A percentile compares a stretch with the other conserved stretches of the same genome.
Evolutionary conservation across 2,113 vertebrate species (phyloP).

Genomic region (Rhinoptilus africanus): DNA sequence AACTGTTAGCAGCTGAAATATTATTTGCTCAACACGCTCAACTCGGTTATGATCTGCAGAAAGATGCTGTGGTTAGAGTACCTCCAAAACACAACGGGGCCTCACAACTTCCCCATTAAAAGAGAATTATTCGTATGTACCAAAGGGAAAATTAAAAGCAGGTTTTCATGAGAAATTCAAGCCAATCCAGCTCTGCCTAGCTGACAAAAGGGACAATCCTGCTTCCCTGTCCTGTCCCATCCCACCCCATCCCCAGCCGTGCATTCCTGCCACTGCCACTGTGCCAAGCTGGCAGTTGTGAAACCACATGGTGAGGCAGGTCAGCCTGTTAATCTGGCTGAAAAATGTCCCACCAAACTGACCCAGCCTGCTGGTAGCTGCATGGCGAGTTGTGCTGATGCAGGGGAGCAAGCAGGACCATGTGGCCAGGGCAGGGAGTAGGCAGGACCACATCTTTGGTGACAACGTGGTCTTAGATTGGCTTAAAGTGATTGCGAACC

Average conservation of each 20-base stretch:
- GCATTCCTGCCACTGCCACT: not conserved
- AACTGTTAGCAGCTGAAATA: slow-evolving; percentile 60
- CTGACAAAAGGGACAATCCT: not conserved
- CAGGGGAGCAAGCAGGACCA: not conserved
- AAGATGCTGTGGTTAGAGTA: slow-evolving; percentile 21
- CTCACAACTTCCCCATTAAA: not conserved
- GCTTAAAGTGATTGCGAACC: not conserved
- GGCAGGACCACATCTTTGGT: not conserved
- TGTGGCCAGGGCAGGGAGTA: not conserved
- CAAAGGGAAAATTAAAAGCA: slow-evolving; percentile 38
- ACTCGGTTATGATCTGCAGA: slow-evolving; percentile 13
- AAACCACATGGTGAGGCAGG: not conserved
- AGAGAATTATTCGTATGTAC: not conserved
- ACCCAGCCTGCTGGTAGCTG: not conserved
- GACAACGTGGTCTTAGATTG: not conserved
- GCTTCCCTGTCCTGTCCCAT: not conserved
- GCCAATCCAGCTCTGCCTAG: not conserved
- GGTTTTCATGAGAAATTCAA: not conserved
- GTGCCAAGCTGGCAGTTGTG: not conserved
- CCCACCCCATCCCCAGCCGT: not conserved
- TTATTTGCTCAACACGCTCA: slow-evolving; percentile 52
- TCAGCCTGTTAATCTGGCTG: not conserved
- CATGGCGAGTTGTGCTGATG: not conserved
- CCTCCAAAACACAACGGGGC: not conserved
- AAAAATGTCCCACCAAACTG: not conserved